Evolutionary conservation across 1,140 invertebrate genomes (phyloP).

Genomic region (Nephila pilipes): DNA sequence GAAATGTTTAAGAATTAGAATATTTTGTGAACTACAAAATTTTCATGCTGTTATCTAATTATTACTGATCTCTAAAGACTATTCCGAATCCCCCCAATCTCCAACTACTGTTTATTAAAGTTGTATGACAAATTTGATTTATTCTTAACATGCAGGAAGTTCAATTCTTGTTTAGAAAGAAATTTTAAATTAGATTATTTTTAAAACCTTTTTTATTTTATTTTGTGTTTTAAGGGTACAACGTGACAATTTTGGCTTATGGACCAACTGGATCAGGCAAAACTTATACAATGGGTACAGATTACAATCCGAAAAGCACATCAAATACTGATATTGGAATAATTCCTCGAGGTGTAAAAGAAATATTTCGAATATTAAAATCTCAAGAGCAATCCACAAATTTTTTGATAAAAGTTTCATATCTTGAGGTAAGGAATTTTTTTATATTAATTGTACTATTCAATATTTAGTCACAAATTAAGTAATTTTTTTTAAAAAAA

Average conservation of each 20-base stretch:
- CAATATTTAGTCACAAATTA: too few relatives aligned
- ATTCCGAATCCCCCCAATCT: too few relatives aligned
- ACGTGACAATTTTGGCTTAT: conserved; percentile 97
- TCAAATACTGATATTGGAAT: conserved; percentile 90
- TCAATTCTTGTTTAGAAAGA: too few relatives aligned
- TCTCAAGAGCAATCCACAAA: conserved; percentile 80
- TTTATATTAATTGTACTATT: not conserved
- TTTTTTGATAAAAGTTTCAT: conserved; percentile 86
- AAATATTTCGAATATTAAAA: conserved; percentile 92
- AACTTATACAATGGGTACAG: conserved; percentile 92
- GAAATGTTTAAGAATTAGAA: too few relatives aligned
- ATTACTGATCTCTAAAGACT: too few relatives aligned
- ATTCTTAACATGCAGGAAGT: too few relatives aligned
- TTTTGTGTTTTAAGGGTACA: conserved; percentile 89
- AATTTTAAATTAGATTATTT: too few relatives aligned
- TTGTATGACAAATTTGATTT: too few relatives aligned
- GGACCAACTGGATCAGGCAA: conserved; percentile 96
- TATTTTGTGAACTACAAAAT: too few relatives aligned
- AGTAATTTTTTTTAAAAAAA: too few relatives aligned
- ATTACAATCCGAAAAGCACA: conserved; percentile 86
- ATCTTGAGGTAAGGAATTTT: conserved; percentile 84
- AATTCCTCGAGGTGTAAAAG: conserved; percentile 94
- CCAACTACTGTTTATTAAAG: too few relatives aligned
- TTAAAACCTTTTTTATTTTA: not conserved
- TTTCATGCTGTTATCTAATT: too few relatives aligned